phyloP scores from a whole-genome alignment of 2,797 vertebrate species.

The Forpus xanthops region DNA sequence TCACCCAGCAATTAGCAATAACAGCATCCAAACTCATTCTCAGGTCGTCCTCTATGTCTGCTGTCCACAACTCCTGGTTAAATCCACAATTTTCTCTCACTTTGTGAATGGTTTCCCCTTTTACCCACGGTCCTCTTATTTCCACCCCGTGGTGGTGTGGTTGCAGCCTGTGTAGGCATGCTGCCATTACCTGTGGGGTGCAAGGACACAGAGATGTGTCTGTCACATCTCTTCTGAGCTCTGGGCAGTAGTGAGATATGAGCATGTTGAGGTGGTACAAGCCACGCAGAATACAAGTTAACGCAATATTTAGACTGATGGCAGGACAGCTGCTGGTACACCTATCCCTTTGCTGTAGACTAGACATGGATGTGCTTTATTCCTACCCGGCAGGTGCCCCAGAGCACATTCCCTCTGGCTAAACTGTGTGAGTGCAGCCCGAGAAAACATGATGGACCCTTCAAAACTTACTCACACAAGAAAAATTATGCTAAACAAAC shows the following conservation, averaged over 20 bases:
- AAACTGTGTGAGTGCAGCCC: neutral
- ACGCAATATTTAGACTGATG: neutral
- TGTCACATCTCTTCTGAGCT: neutral
- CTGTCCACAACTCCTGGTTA: conserved; percentile 3
- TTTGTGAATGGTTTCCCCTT: neutral
- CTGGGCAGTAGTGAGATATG: neutral
- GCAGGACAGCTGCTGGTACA: neutral
- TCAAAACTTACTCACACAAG: conserved; percentile 3
- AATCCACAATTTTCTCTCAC: neutral
- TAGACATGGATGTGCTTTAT: neutral
- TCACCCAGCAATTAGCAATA: conserved; percentile 48
- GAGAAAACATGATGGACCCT: neutral
- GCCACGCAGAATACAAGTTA: neutral
- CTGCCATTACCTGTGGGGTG: neutral
- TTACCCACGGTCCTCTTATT: neutral
- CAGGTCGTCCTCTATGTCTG: neutral
- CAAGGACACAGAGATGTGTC: neutral
- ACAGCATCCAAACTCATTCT: conserved; percentile 37
- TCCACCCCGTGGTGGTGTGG: neutral
- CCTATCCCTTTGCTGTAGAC: neutral
- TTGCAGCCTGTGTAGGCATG: neutral
- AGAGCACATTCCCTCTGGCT: neutral
- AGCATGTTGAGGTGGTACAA: neutral
- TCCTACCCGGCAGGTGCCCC: neutral
- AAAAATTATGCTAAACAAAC: conserved; percentile 13